Evolutionary conservation across 2,113 vertebrate genomes (phyloP).

Genomic region (Brachyhypopomus occidentalis): DNA sequence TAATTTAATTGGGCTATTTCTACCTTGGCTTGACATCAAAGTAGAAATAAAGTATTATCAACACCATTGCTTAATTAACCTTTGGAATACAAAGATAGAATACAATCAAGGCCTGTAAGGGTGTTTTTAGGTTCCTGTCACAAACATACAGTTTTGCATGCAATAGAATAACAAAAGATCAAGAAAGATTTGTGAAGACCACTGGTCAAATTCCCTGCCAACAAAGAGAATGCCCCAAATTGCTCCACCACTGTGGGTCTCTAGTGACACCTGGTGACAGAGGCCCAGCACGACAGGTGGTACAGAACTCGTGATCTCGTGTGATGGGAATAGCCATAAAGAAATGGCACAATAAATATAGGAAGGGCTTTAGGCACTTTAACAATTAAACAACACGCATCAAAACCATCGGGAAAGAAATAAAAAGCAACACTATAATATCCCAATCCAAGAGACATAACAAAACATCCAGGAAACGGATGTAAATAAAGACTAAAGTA

Average conservation of each 20-base stretch:
- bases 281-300: background rate
- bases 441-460: background rate
- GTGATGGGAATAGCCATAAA: background rate
- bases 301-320: background rate
- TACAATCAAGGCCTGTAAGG: background rate
- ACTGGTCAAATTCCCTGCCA: constrained; percentile 34
- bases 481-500: background rate
- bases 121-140: background rate
- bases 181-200: constrained; percentile 53
- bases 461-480: background rate
- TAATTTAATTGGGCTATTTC: constrained; percentile 21
- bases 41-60: constrained; percentile 24
- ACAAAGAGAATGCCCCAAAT: constrained; percentile 30
- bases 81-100: constrained; percentile 25
- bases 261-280: constrained; percentile 74
- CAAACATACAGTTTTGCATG: constrained; percentile 35
- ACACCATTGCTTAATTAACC: constrained; percentile 27
- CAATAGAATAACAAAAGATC: constrained; percentile 46
- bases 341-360: background rate
- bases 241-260: constrained; percentile 51
- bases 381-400: background rate
- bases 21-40: constrained; percentile 10
- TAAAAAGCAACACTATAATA: background rate
- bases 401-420: background rate
- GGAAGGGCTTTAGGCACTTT: constrained; percentile 26